phyloP scores from a whole-genome alignment of 2,888 invertebrate genomes.

The Tanaodytes sp. region DNA sequence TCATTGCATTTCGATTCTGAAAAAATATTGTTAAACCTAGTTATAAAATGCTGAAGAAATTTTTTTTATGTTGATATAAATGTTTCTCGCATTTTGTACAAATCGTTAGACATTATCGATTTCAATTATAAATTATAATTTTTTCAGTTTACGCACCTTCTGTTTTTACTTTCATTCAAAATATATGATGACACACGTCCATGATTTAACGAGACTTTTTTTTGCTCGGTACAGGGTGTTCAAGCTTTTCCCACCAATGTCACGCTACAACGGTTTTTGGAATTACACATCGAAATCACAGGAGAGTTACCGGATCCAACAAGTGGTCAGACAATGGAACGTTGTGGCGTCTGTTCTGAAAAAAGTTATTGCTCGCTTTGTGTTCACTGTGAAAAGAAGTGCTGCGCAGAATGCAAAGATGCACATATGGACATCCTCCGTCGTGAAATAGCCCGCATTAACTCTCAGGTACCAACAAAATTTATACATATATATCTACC shows the following conservation, averaged over 20 bases:
- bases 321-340: conserved; percentile 92
- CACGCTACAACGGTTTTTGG: conserved; percentile 93
- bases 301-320: conserved; percentile 93
- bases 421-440: conserved; percentile 96
- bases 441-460: conserved; percentile 90
- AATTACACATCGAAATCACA: conserved; percentile 93
- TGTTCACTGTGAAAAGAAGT: conserved; percentile 97
- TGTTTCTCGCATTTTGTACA: too few species aligned
- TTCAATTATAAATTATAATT: too few species aligned
- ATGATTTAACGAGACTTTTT: too few species aligned
- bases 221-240: conserved; percentile 73
- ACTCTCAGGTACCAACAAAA: conserved; percentile 84
- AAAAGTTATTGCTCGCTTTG: conserved; percentile 91
- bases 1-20: too few species aligned
- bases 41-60: too few species aligned
- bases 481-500: too few species aligned
- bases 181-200: too few species aligned
- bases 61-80: too few species aligned
- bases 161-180: too few species aligned
- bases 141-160: too few species aligned
- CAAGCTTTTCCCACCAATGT: conserved; percentile 95
- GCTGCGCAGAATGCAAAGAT: conserved; percentile 96
- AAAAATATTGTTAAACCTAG: too few species aligned
- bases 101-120: too few species aligned
- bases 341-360: conserved; percentile 94